Percentiles rank a stretch among this genome's conserved stretches.
Evolutionary conservation across 2,113 vertebrate species (phyloP).

Genomic region (Paradisaea rubra): DNA sequence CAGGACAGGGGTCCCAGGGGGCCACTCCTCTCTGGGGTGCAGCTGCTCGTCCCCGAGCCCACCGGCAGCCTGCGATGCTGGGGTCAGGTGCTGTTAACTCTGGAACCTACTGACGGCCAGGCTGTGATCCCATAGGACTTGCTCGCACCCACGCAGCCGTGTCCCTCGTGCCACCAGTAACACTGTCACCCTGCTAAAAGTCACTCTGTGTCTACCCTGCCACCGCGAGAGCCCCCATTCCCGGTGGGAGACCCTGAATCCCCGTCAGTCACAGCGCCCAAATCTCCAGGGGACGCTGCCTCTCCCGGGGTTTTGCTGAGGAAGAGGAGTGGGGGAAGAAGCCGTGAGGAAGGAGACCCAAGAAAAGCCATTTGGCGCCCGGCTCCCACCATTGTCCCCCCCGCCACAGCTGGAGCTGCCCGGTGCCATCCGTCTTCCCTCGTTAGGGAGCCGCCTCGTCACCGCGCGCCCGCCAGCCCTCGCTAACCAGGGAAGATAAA

Average conservation of each 20-base stretch:
- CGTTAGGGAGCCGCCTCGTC: conserved; percentile 49
- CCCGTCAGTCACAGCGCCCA: neutral
- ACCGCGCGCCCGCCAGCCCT: conserved; percentile 3
- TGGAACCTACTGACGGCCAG: neutral
- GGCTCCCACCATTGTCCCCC: neutral
- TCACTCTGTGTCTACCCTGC: neutral
- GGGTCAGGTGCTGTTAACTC: neutral
- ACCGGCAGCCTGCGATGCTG: accelerated
- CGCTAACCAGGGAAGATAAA: conserved; percentile 47
- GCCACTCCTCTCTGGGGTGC: neutral
- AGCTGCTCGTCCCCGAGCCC: accelerated
- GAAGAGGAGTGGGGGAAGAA: neutral
- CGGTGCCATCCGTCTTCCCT: conserved; percentile 47
- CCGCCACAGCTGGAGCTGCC: neutral
- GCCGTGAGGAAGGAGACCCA: neutral
- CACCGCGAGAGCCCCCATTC: neutral
- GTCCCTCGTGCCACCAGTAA: neutral
- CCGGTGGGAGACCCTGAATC: accelerated
- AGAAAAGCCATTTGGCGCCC: neutral
- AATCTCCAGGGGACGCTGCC: accelerated
- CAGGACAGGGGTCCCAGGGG: neutral
- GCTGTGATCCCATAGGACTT: accelerated
- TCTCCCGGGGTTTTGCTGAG: neutral
- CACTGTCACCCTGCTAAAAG: neutral
- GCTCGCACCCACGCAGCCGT: neutral